These are phyloP conservation scores for Conus betulinus DNA, from an alignment of 1,140 invertebrate genomes.

Conservation along the genomic window DNA sequence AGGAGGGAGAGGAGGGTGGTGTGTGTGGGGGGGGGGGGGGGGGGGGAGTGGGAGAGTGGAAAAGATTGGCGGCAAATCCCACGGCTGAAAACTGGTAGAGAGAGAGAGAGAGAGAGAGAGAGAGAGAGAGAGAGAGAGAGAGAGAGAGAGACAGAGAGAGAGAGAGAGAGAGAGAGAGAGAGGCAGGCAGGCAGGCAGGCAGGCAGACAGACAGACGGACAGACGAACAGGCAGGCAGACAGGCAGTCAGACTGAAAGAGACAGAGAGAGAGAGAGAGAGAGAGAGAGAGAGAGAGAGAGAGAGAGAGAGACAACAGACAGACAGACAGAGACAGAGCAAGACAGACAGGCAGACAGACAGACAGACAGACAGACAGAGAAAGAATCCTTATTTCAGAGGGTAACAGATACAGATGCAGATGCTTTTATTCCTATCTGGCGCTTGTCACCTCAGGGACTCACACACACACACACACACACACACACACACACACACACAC, in stretches of 20 bases:
- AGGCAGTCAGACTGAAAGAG: neutral
- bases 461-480: no score
- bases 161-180: neutral
- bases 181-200: neutral
- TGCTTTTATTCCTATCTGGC: no score
- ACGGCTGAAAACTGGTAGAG: neutral
- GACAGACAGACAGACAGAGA: neutral
- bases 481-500: no score
- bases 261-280: neutral
- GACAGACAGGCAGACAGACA: neutral
- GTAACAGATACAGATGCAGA: no score
- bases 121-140: constrained; percentile 8
- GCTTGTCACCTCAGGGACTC: no score
- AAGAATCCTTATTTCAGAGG: no score
- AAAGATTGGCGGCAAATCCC: no score
- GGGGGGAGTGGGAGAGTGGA: neutral
- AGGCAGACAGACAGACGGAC: neutral
- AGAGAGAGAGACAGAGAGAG: neutral
- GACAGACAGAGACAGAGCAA: neutral
- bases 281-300: neutral
- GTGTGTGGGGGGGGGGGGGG: no score
- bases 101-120: constrained; percentile 18
- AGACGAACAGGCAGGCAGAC: neutral
- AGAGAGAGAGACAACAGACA: neutral
- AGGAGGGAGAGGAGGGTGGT: neutral